phyloP scores from a whole-genome alignment of 2,113 vertebrate genomes.

The Saccopteryx leptura region DNA sequence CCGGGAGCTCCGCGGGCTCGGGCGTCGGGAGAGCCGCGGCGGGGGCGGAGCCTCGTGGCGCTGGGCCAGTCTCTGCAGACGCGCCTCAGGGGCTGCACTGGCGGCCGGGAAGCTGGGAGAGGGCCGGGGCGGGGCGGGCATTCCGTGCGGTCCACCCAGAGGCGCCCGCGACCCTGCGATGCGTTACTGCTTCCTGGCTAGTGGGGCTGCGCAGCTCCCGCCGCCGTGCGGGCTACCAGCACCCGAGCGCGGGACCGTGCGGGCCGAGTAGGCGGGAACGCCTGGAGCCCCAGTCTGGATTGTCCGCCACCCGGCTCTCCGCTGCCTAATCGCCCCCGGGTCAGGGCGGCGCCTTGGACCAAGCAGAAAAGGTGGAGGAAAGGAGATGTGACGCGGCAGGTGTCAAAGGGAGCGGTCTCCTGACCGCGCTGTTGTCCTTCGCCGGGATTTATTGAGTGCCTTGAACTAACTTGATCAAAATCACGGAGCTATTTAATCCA shows the following conservation, averaged over 20 bases:
- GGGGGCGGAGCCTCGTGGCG: neutral
- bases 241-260: constrained; percentile 17
- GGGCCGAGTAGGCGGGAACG: neutral
- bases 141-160: neutral
- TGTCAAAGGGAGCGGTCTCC: neutral
- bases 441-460: neutral
- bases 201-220: constrained; percentile 36
- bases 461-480: neutral
- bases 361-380: neutral
- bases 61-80: neutral
- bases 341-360: neutral
- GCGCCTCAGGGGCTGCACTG: accelerated
- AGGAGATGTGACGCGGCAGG: neutral
- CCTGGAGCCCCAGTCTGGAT: neutral
- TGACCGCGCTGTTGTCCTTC: neutral
- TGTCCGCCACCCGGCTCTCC: neutral
- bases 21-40: neutral
- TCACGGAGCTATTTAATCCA: neutral
- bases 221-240: neutral
- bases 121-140: neutral
- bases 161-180: neutral
- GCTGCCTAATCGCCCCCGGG: neutral
- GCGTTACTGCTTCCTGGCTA: neutral
- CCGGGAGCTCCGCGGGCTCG: neutral
- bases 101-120: neutral